Conservation (phyloP, 2,888 invertebrate species). For the Agrotis puta region DNA sequence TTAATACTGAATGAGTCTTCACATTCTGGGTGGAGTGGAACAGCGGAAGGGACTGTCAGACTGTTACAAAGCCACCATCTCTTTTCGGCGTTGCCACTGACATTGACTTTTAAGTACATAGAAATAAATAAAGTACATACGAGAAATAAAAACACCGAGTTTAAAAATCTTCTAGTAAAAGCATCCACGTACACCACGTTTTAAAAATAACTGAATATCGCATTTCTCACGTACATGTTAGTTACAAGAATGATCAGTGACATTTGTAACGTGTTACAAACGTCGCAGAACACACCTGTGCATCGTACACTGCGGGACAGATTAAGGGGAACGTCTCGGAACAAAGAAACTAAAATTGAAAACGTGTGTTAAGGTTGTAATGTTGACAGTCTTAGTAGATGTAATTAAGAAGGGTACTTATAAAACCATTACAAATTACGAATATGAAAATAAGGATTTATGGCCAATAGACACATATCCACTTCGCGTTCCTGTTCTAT, state of each 20-base stretch:
- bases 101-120: no score
- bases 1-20: no score
- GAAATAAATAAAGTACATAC: no score
- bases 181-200: background rate
- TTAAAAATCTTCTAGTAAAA: background rate
- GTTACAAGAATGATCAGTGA: slow-evolving; percentile 55
- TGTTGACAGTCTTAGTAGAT: background rate
- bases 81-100: no score
- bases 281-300: slow-evolving; percentile 39
- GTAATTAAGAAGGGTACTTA: background rate
- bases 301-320: slow-evolving; percentile 36
- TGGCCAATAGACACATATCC: no score
- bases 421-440: background rate
- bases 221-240: slow-evolving; percentile 23
- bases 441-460: background rate
- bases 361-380: slow-evolving; percentile 2
- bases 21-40: no score
- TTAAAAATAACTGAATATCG: slow-evolving; percentile 9
- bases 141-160: no score
- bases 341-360: slow-evolving; percentile 17
- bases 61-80: no score
- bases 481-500: no score
- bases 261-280: slow-evolving; percentile 47
- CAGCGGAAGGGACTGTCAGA: no score
- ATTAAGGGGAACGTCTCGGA: slow-evolving; percentile 17